Base-by-base conservation (phyloP, 2,888 invertebrate genomes). In the Euzetes globulus region DNA sequence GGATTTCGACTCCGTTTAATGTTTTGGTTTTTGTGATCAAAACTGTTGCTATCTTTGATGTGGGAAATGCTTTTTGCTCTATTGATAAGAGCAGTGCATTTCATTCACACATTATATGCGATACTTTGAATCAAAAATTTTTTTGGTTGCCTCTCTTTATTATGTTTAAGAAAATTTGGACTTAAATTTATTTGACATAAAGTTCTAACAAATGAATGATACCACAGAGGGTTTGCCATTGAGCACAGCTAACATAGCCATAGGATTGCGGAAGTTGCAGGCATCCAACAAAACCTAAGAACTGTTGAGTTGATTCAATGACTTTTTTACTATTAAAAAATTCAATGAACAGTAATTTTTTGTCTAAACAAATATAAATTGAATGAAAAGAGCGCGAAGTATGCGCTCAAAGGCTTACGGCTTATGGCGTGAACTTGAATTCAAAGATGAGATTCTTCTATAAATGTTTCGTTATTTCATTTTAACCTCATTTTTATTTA, bases 291-390 rank as follows among this genome's bases (percentile, higher is more conserved):
- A 52, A 19, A n/a, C 52, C 17, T 19, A 19, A 25, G 33, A 33
- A 7, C 60, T 13, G 33, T 60, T 60, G 27, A 27, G 19, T 60
- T 7, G n/a, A 52, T 58, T 25, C 9, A 25, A 19, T 58, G 58
- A 9, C 9, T 22, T 60, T 19, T 7, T 25, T 60, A 11, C 22
- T n/a, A 33, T 5, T 22, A 27, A 22, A 60, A 60, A 29, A 60
- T 60, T 60, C 60, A 60, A 60, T 27, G 60, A 60, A 60, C 60
- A 27, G 60, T 60, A 33, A 27, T 13, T 27, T 60, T 60, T 60
- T 60, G 19, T 6, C 19, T 60, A 29, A 60, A 60, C 60, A 60
- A 60, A 60, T 60, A 33, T 33, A 25, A 60, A 29, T 33, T 4
- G 27, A 9, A 27, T 29, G 19, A 13, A 60, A 60, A 60, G 55